These are phyloP conservation scores for Noturus placidus DNA, from an alignment of 2,113 vertebrate species.

Conservation along the genomic window DNA sequence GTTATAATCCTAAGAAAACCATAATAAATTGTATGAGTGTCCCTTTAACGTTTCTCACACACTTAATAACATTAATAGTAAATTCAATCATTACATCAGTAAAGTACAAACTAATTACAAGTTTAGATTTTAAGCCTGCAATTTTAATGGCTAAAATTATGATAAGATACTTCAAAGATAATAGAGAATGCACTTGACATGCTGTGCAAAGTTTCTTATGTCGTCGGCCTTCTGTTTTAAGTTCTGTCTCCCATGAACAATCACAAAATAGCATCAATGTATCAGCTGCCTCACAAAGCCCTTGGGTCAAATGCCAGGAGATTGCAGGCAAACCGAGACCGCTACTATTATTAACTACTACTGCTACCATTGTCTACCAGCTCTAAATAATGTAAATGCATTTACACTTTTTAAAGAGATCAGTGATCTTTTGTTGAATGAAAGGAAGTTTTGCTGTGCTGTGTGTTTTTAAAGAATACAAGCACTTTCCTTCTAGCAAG, in stretches of 20 bases:
- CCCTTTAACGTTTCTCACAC: background rate
- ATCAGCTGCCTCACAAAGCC: conserved; percentile 45
- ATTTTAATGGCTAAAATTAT: background rate
- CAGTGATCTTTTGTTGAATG: conserved; percentile 49
- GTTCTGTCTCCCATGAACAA: conserved; percentile 20
- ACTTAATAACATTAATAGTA: background rate
- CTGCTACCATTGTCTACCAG: conserved; percentile 9
- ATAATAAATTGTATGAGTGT: background rate
- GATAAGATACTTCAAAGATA: background rate
- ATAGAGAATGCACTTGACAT: conserved; percentile 5
- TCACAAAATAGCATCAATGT: conserved; percentile 43
- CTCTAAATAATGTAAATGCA: conserved; percentile 23
- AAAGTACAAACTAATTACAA: background rate
- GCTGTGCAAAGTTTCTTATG: background rate
- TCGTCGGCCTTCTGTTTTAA: conserved; percentile 7
- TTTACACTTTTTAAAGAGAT: background rate
- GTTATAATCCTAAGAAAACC: background rate
- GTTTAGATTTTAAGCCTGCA: background rate
- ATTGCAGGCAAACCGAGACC: conserved; percentile 43
- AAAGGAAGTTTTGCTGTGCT: conserved; percentile 16
- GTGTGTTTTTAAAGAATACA: background rate
- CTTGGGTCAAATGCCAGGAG: conserved; percentile 43
- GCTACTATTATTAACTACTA: conserved; percentile 59
- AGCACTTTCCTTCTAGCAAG: conserved; percentile 12
- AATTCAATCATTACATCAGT: background rate